These are phyloP conservation scores for Setipinna tenuifilis DNA, from an alignment of 2,797 vertebrate genomes.

Conservation along the genomic window DNA sequence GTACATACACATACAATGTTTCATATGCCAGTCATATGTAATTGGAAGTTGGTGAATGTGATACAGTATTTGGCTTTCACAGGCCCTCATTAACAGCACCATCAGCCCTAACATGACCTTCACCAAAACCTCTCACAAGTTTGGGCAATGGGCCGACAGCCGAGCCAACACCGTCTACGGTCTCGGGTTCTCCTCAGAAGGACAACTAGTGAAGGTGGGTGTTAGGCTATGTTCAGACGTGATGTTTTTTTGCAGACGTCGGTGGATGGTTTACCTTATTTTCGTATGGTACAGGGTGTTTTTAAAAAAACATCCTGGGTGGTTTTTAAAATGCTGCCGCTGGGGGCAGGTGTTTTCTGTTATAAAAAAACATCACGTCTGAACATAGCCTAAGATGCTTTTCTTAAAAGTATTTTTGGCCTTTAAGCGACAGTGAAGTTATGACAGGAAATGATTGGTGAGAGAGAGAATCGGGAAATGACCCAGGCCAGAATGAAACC, in stretches of 20 bases:
- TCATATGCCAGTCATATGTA: background rate
- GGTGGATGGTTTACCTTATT: no score
- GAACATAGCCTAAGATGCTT: no score
- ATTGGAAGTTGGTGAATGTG: background rate
- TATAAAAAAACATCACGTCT: no score
- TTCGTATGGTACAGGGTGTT: no score
- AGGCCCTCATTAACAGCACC: conserved; percentile 99
- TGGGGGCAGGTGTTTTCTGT: no score
- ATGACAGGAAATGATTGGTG: no score
- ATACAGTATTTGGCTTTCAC: conserved; percentile 26
- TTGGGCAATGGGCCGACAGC: conserved; percentile 98
- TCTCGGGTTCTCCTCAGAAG: conserved; percentile 94
- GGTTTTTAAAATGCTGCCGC: no score
- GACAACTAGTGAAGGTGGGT: conserved; percentile 92
- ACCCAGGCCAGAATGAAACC: background rate
- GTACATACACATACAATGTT: background rate
- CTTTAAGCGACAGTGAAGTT: no score
- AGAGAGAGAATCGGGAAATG: background rate
- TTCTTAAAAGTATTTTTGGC: no score
- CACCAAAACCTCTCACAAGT: conserved; percentile 99
- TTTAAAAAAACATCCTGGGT: no score
- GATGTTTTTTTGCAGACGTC: no score
- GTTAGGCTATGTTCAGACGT: accelerated
- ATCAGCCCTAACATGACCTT: conserved; percentile 99
- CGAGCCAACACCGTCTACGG: conserved; percentile 97